Evolutionary conservation across 1,140 invertebrate species (phyloP), one percentile per base, ranked within the genome.

Genomic region (Vanessa tameamea): DNA sequence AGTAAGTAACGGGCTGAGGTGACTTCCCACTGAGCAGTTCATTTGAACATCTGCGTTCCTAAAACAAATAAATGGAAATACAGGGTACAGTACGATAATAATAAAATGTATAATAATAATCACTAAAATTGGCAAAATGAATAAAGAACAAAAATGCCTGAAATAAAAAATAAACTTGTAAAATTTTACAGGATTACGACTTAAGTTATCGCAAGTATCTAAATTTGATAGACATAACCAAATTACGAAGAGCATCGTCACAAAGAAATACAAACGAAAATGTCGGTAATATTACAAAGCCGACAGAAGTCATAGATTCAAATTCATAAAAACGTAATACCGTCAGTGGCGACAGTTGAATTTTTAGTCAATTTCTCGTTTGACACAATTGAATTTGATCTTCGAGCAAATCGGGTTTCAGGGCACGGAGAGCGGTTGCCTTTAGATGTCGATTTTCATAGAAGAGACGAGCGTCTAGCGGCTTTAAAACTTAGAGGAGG

Each of bases 351-450:
- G 78, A 81, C 84, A 76, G 73, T 83, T 72, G 84, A 89, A 87
- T 87, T 89, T 88, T 90, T 86, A 87, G 85, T 87, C 86, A 87
- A 88, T 90, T 88, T 85, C 85, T 87, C 83, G 79, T 87, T 83
- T 87, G 88, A 84, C 87, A 86, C 86, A 88, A 90, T 90, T 88
- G 89, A 91, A 91, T 91, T 91, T 89, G 84, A 88, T 88, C 87
- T 84, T 80, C 78, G 82, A 79, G 84, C 84, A 87, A 89, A 91
- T 91, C 89, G 82, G 81, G 81, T 89, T 89, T 86, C 85, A 81
- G 83, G 68, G 85, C 88, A 90, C 87, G 86, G 70, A 82, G 72
- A 78, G 79, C 48, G 78, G 73, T 77, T 68, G 78, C 77, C 81
- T 84, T 86, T 83, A 79, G 87, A 50, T 59, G 72, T 73, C 72